Conservation (phyloP, 2,888 invertebrate species). For the Acanthosepion pharaonis region DNA sequence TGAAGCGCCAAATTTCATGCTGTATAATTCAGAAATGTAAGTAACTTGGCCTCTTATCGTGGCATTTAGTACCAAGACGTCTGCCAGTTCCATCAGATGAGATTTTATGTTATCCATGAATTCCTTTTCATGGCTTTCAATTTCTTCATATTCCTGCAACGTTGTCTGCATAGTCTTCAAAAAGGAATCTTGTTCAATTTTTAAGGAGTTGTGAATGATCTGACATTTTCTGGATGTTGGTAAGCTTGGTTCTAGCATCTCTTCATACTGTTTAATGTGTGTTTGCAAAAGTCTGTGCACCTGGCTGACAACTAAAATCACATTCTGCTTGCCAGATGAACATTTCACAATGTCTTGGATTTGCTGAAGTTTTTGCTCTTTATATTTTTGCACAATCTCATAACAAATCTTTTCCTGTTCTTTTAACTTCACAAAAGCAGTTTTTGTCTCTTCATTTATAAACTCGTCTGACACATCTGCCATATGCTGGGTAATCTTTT, state of each 20-base stretch:
- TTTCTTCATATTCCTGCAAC: neutral
- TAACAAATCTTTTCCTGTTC: slow-evolving; percentile 58
- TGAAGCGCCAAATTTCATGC: slow-evolving; percentile 35
- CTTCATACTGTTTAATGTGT: slow-evolving; percentile 45
- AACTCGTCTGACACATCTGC: slow-evolving; percentile 54
- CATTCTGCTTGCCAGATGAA: slow-evolving; percentile 40
- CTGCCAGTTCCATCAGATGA: slow-evolving; percentile 78
- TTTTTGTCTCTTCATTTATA: slow-evolving; percentile 58
- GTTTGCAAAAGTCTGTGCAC: slow-evolving; percentile 15
- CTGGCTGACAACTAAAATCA: slow-evolving; percentile 38
- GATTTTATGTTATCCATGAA: slow-evolving; percentile 44
- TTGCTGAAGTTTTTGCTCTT: slow-evolving; percentile 51
- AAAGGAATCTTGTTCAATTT: slow-evolving; percentile 40
- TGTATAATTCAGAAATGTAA: slow-evolving; percentile 58
- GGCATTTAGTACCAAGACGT: slow-evolving; percentile 82
- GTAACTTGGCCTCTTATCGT: slow-evolving; percentile 75
- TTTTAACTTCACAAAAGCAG: slow-evolving; percentile 60
- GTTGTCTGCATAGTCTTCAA: slow-evolving; percentile 41
- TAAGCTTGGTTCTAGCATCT: slow-evolving; percentile 36
- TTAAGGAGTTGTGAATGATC: slow-evolving; percentile 4
- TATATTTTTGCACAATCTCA: slow-evolving; percentile 60
- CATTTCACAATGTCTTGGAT: slow-evolving; percentile 41
- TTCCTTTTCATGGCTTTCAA: neutral
- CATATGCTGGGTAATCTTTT: slow-evolving; percentile 76
- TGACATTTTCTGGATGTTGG: slow-evolving; percentile 37